Percentiles rank a stretch among this genome's conserved stretches.
Conservation (phyloP, 2,797 vertebrate genomes). For the Enteromius fasciolatus region DNA sequence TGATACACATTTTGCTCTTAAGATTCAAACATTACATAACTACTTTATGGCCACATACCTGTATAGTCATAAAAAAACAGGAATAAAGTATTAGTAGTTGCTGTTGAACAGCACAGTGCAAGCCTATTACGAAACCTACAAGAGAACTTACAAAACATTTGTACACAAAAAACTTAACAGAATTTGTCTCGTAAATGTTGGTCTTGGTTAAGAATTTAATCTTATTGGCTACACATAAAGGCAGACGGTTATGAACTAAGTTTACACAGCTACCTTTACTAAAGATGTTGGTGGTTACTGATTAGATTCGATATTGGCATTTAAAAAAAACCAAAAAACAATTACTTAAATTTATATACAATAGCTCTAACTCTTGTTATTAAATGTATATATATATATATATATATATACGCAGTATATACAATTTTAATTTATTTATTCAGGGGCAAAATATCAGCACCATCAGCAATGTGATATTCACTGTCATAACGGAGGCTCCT, state of each 20-base stretch:
- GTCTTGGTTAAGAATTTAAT: background rate
- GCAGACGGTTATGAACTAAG: background rate
- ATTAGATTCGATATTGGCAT: background rate
- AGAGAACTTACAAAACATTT: background rate
- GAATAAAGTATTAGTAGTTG: conserved; percentile 13
- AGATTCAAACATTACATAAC: conserved; percentile 58
- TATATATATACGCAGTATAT: background rate
- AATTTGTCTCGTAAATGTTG: background rate
- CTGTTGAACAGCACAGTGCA: background rate
- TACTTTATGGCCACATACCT: conserved; percentile 63
- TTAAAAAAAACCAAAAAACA: no score
- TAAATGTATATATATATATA: background rate
- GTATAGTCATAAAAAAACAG: conserved; percentile 61
- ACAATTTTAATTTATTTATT: no score
- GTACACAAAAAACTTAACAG: background rate
- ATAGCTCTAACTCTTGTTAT: background rate
- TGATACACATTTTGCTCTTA: background rate
- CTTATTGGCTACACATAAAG: background rate
- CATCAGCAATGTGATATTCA: conserved; percentile 6
- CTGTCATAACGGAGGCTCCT: no score
- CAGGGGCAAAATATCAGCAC: background rate
- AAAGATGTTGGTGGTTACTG: background rate
- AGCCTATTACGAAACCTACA: background rate
- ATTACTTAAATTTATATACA: background rate
- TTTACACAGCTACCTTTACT: background rate